These are phyloP conservation scores for Parazoanthus atlanticus DNA, from an alignment of 92 coral and sea anemone genomes.

Conservation along the genomic window DNA sequence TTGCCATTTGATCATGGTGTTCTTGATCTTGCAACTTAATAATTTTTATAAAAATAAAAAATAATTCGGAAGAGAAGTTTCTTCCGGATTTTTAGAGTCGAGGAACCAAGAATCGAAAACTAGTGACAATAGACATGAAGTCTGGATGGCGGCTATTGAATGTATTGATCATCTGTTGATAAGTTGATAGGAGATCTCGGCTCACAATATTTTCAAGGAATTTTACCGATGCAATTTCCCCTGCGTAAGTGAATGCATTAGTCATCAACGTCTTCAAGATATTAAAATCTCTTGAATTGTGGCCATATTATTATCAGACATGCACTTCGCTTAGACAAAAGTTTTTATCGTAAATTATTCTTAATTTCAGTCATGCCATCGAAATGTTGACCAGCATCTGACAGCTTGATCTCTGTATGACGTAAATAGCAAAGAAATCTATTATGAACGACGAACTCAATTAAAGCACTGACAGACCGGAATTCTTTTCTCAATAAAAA, in stretches of 20 bases:
- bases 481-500: conserved; percentile 27
- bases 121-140: neutral
- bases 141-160: neutral
- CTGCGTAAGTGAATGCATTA: conserved; percentile 20
- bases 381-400: conserved; percentile 39
- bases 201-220: conserved; percentile 11
- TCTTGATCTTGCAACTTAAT: neutral
- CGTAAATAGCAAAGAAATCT: conserved; percentile 32
- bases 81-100: conserved; percentile 15
- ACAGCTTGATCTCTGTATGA: conserved; percentile 40
- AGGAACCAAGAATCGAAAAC: neutral
- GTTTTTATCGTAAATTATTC: conserved; percentile 35
- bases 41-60: neutral
- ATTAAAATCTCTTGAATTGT: conserved; percentile 1
- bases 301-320: conserved; percentile 17
- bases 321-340: conserved; percentile 24
- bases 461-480: conserved; percentile 31
- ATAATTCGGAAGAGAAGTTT: neutral
- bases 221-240: conserved; percentile 12
- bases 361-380: conserved; percentile 27
- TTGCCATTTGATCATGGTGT: neutral
- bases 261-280: neutral
- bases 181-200: neutral
- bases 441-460: conserved; percentile 28
- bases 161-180: conserved; percentile 6